Conservation (phyloP, 92 coral and sea anemone genomes). For the Heteractis magnifica region DNA sequence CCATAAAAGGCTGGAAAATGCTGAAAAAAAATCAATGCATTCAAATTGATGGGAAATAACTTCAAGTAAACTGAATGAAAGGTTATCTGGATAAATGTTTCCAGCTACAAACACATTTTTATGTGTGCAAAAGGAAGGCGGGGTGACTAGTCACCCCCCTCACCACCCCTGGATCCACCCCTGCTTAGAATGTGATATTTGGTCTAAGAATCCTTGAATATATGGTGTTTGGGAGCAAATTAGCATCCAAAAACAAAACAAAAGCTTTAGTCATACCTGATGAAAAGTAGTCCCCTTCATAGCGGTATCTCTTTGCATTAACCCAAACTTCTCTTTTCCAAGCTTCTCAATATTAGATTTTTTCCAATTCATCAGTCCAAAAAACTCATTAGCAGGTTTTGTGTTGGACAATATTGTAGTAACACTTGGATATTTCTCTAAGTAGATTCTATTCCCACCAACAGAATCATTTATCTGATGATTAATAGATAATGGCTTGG, state of each 20-base stretch:
- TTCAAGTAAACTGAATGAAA: no score
- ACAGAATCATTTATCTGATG: slow-evolving; percentile 35
- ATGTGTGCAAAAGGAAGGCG: no score
- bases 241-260: neutral
- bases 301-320: slow-evolving; percentile 53
- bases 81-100: no score
- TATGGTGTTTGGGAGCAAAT: no score
- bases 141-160: no score
- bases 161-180: no score
- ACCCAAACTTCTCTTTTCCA: slow-evolving; percentile 66
- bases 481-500: slow-evolving; percentile 44
- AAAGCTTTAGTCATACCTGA: slow-evolving; percentile 36
- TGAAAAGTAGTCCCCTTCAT: slow-evolving; percentile 75
- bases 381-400: slow-evolving; percentile 69
- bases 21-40: no score
- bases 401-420: slow-evolving; percentile 81
- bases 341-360: slow-evolving; percentile 68
- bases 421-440: slow-evolving; percentile 61
- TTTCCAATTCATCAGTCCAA: slow-evolving; percentile 82
- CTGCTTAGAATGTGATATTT: no score
- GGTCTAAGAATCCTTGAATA: no score
- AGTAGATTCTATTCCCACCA: slow-evolving; percentile 58
- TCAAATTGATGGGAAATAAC: no score
- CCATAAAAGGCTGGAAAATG: no score
- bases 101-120: no score